Percentiles rank a stretch among this genome's conserved stretches.
phyloP scores from a whole-genome alignment of 2,888 invertebrate genomes.

The Rotaria macrura region DNA sequence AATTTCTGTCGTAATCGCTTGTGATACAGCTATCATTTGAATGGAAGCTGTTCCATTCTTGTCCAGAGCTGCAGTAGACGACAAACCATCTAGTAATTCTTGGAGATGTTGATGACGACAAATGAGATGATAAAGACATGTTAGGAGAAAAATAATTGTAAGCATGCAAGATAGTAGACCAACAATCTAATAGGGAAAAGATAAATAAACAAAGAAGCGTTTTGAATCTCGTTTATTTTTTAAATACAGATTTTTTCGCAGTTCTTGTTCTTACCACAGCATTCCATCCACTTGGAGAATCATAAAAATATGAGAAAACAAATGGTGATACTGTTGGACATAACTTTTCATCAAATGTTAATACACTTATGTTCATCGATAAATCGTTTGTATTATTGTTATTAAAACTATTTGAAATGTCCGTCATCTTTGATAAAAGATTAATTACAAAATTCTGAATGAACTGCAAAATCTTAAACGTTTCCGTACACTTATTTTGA shows the following conservation, averaged over 20 bases:
- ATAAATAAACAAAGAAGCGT: no score
- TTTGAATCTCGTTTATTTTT: no score
- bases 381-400: no score
- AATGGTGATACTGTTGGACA: neutral
- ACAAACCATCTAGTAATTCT: neutral
- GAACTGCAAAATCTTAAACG: no score
- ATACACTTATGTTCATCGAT: neutral
- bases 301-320: neutral
- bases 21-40: neutral
- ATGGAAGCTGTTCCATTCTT: neutral
- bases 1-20: neutral
- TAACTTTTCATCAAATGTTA: neutral
- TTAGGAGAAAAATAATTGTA: neutral
- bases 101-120: neutral
- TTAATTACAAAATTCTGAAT: neutral
- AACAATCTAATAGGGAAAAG: neutral
- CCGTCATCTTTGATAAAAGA: neutral
- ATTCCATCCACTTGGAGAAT: neutral
- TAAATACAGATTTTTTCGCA: neutral
- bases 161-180: neutral
- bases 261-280: no score
- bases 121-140: neutral
- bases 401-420: neutral
- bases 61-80: neutral
- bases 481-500: no score